Evolutionary conservation across 2,113 vertebrate genomes (phyloP).

Genomic region (Echinops telfairi): DNA sequence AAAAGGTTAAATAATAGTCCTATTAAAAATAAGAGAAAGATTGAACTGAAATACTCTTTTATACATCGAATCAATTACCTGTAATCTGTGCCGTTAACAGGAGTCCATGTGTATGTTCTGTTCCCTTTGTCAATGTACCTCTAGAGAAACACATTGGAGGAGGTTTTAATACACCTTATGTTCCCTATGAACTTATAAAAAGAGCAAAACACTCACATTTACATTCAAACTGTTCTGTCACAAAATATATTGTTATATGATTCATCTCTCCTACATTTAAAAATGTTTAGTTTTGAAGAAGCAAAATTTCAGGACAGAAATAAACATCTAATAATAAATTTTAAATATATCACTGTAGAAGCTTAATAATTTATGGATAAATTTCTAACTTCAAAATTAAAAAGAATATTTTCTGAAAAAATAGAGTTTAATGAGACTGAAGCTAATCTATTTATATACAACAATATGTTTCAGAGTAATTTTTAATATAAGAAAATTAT

Average conservation of each 20-base stretch:
- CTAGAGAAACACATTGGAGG: conserved; percentile 85
- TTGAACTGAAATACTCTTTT: not conserved
- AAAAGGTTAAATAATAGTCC: not conserved
- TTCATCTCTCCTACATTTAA: not conserved
- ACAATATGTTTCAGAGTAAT: not conserved
- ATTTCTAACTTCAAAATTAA: not conserved
- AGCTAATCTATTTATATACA: not conserved
- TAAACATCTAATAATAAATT: not conserved
- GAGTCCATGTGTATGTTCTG: conserved; percentile 97
- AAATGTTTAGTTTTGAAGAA: not conserved
- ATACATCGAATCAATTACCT: conserved; percentile 88
- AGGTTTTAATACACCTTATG: not conserved
- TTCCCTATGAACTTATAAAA: not conserved
- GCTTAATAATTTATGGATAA: not conserved
- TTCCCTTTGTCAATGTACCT: conserved; percentile 97
- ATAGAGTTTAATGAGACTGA: not conserved
- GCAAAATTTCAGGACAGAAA: not conserved
- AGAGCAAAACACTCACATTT: not conserved
- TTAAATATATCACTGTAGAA: not conserved
- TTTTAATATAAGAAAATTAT: not conserved
- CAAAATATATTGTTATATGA: not conserved
- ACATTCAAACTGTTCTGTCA: not conserved
- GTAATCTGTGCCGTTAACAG: conserved; percentile 98
- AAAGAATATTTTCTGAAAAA: conserved; percentile 40
- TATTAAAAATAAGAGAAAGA: not conserved